These are phyloP conservation scores for Rhimphoctona megacephalus DNA, from an alignment of 2,888 invertebrate species.

Conservation along the genomic window DNA sequence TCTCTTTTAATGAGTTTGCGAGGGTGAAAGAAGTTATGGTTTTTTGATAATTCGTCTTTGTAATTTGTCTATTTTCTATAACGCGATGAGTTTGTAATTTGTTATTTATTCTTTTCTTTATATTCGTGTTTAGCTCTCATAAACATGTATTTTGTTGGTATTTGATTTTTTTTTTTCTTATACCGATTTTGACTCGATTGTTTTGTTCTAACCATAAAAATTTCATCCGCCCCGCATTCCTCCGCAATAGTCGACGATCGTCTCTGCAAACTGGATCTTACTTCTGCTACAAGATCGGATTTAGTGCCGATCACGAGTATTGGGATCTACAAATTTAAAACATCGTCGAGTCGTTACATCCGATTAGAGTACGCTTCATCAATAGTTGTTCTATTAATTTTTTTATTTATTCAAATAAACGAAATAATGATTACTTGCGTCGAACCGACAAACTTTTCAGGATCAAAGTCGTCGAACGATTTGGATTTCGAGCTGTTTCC, in stretches of 20 bases:
- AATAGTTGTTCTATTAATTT: too few species aligned
- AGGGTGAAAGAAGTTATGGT: too few species aligned
- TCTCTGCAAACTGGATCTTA: slow-evolving; percentile 88
- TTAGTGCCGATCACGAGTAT: slow-evolving; percentile 98
- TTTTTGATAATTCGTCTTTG: too few species aligned
- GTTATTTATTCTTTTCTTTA: too few species aligned
- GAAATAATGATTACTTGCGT: slow-evolving; percentile 87
- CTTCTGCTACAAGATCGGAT: slow-evolving; percentile 93
- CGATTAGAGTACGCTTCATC: background rate
- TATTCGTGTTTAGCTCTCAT: too few species aligned
- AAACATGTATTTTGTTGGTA: too few species aligned
- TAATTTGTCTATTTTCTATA: too few species aligned
- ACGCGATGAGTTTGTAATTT: too few species aligned
- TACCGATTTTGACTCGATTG: background rate
- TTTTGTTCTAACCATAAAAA: slow-evolving; percentile 88
- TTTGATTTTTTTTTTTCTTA: background rate
- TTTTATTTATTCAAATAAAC: background rate
- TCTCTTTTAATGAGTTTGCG: too few species aligned
- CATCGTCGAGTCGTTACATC: background rate
- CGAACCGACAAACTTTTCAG: slow-evolving; percentile 94
- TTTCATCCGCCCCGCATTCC: slow-evolving; percentile 97
- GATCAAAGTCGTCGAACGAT: slow-evolving; percentile 91
- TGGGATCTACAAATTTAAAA: slow-evolving; percentile 89
- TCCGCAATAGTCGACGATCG: slow-evolving; percentile 91
- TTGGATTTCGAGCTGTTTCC: slow-evolving; percentile 83